Percentiles rank a stretch among this genome's conserved stretches.
Conservation (phyloP, 2,797 vertebrate genomes). For the Tragopan temminckii region DNA sequence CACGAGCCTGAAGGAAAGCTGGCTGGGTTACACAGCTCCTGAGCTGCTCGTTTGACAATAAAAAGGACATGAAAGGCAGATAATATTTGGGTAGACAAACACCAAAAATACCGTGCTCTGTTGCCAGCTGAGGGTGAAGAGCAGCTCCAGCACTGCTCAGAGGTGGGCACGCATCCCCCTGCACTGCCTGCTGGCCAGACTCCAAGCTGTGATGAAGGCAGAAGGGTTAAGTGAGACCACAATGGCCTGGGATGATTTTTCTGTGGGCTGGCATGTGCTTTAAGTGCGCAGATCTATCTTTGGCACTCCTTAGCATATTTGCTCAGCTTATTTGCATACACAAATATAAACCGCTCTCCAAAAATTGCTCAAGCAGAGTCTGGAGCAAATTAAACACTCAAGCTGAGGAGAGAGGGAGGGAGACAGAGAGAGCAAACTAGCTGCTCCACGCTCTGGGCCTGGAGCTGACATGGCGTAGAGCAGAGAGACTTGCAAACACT, state of each 20-base stretch:
- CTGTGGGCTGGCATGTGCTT: slow-evolving; percentile 31
- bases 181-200: neutral
- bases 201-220: neutral
- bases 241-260: slow-evolving; percentile 15
- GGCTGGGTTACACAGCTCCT: neutral
- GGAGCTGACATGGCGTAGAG: neutral
- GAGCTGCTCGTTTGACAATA: neutral
- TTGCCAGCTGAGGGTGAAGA: neutral
- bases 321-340: slow-evolving; percentile 66
- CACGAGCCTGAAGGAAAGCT: neutral
- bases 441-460: neutral
- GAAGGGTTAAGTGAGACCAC: slow-evolving; percentile 17
- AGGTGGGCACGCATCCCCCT: neutral
- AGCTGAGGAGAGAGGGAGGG: neutral
- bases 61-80: neutral
- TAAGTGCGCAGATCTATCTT: slow-evolving; percentile 53
- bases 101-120: neutral
- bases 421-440: neutral
- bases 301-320: slow-evolving; percentile 64
- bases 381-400: slow-evolving; percentile 65
- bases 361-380: slow-evolving; percentile 65
- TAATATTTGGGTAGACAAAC: neutral
- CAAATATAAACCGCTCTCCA: slow-evolving; percentile 62
- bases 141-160: rapidly evolving
- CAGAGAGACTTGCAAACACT: slow-evolving; percentile 22